Base-by-base conservation (phyloP, 2,113 vertebrate genomes). In the Coracopsis vasa region DNA sequence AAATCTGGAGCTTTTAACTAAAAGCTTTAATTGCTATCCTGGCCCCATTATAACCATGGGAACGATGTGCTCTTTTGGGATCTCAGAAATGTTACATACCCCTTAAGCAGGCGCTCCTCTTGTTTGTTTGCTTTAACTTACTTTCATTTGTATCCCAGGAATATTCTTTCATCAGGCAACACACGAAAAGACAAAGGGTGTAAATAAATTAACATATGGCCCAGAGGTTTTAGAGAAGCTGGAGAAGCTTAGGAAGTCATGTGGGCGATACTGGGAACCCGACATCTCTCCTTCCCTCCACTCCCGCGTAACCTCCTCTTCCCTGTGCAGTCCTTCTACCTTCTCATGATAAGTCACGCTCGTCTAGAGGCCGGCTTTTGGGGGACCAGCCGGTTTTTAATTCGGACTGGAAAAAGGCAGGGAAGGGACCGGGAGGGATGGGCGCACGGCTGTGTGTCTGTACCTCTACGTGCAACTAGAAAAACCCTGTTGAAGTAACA, bases 201-300 rank as follows among this genome's bases (percentile, higher is more conserved):
- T 89, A 97, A 97, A 93, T 95, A 97, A 95, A 95, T 88, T 88
- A 97, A 90, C 88, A 95, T 93, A 97, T 97, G 93, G 93, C 50
- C 91, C 18, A 50, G 84, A 94, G 94, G 67, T 96, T 97, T 95
- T 95, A 96, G 81, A 83, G 90, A 65, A 96, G 82, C 84, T 89
- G 90, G 71, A 94, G 82, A 83, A 35, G 93, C 92, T 97, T 97
- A 94, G 91, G 77, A 90, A 97, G 92, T 94, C 95, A 93, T 93
- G 74, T 87, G 89, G 73, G 66, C 81, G 84, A 88, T 73, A 94
- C 77, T 37, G 47, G 44, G 37, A 70, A 94, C 92, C 29, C 14
- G 48, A 78, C 88, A 96, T 94, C 90, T 86, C 80, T 79, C 74
- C 79, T 96, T 91, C 80, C 24, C 28, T 90, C 90, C 75, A 7